Percentiles rank a stretch among this genome's conserved stretches.
These are phyloP conservation scores for Caradrina clavipalpis DNA, from an alignment of 2,888 invertebrate species.

Conservation along the genomic window DNA sequence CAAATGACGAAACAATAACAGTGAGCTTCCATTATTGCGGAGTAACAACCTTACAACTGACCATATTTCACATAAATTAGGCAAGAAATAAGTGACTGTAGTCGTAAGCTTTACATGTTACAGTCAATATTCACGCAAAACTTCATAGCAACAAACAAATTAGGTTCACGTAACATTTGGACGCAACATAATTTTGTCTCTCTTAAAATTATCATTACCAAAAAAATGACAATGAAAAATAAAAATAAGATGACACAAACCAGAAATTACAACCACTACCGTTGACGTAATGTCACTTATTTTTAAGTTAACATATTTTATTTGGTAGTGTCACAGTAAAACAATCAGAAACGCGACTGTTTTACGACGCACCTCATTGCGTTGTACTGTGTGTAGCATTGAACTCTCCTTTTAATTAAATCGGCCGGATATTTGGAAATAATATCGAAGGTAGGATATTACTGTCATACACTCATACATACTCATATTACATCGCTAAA, in stretches of 20 bases:
- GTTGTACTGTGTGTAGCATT: slow-evolving; percentile 59
- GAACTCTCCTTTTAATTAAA: slow-evolving; percentile 68
- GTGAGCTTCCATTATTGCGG: slow-evolving; percentile 44
- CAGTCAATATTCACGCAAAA: slow-evolving; percentile 9
- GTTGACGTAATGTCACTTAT: slow-evolving; percentile 24
- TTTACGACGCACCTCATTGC: slow-evolving; percentile 49
- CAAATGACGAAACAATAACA: slow-evolving; percentile 58
- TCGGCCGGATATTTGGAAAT: slow-evolving; percentile 66
- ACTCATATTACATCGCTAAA: slow-evolving; percentile 42
- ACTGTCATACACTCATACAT: slow-evolving; percentile 33
- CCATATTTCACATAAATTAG: slow-evolving; percentile 50
- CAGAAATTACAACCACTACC: slow-evolving; percentile 1
- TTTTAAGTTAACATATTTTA: slow-evolving; percentile 30
- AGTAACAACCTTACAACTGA: slow-evolving; percentile 29
- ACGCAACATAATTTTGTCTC: not conserved
- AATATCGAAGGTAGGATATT: slow-evolving; percentile 38
- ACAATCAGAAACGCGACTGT: slow-evolving; percentile 13
- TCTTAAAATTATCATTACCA: not conserved
- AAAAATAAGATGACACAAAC: slow-evolving; percentile 18
- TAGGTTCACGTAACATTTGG: not conserved
- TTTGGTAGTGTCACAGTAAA: slow-evolving; percentile 24
- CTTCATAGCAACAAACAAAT: slow-evolving; percentile 1
- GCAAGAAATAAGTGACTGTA: slow-evolving; percentile 45
- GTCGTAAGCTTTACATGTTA: slow-evolving; percentile 34
- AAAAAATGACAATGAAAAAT: slow-evolving; percentile 11